Evolutionary conservation across 2,797 vertebrate genomes (phyloP).

Genomic region (Melanotaenia boesemani): DNA sequence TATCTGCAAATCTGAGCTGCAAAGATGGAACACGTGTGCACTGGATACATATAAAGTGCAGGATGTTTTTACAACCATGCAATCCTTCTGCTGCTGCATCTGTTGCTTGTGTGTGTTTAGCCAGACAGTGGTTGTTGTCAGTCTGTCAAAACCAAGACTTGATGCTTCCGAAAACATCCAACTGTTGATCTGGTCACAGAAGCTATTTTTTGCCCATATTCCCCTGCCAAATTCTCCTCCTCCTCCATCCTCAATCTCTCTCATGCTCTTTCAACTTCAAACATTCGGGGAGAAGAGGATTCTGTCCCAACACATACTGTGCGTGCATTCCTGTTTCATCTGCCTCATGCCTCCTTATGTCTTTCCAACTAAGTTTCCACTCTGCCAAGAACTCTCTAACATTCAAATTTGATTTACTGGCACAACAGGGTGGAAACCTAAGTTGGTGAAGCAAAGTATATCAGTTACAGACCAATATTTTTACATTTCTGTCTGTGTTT

Average conservation of each 20-base stretch:
- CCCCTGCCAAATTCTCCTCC: constrained; percentile 28
- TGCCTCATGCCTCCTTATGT: constrained; percentile 46
- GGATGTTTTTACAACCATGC: constrained; percentile 30
- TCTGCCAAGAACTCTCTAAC: constrained; percentile 52
- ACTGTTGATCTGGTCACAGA: constrained; percentile 62
- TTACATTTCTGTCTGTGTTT: constrained; percentile 31
- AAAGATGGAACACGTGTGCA: constrained; percentile 13
- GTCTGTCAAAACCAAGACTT: constrained; percentile 43
- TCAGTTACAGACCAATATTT: constrained; percentile 50
- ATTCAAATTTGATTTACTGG: constrained; percentile 63
- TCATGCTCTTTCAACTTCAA: constrained; percentile 74
- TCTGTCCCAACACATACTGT: constrained; percentile 50
- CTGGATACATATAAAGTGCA: constrained; percentile 31
- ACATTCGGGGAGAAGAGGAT: constrained; percentile 49
- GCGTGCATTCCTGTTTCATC: constrained; percentile 55
- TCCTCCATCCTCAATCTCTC: constrained; percentile 53
- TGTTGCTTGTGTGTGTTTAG: constrained; percentile 9
- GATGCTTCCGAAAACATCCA: constrained; percentile 59
- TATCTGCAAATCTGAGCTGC: constrained; percentile 6
- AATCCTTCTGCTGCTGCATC: constrained; percentile 22
- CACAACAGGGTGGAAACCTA: constrained; percentile 39
- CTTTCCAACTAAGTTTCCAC: constrained; percentile 46
- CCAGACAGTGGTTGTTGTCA: constrained; percentile 37
- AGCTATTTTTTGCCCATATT: constrained; percentile 53
- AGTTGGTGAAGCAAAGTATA: constrained; percentile 41